These are phyloP conservation scores for Gisinianus flammeolus DNA, from an alignment of 2,888 invertebrate species.

Conservation along the genomic window DNA sequence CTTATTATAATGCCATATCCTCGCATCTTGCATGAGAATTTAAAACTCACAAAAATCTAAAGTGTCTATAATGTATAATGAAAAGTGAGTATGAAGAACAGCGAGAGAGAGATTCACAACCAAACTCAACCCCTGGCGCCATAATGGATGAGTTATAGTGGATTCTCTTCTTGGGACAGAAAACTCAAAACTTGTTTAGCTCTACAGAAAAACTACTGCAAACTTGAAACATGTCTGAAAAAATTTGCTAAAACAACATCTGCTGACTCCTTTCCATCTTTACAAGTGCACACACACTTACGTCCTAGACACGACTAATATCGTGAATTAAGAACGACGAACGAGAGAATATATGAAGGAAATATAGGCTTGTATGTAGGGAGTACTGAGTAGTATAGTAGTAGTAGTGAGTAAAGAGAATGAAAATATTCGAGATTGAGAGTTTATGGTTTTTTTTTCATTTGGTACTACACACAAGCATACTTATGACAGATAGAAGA, in stretches of 20 bases:
- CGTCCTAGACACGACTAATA: background rate
- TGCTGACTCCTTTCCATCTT: background rate
- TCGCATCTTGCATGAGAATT: background rate
- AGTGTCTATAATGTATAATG: background rate
- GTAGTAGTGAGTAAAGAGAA: too few species aligned
- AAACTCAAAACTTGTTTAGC: background rate
- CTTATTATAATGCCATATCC: background rate
- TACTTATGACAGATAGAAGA: too few species aligned
- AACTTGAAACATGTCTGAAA: background rate
- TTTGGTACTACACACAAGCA: too few species aligned
- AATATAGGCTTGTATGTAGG: too few species aligned
- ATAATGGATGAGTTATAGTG: slow-evolving; percentile 13
- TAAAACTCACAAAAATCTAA: background rate
- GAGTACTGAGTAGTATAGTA: too few species aligned
- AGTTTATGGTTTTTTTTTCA: too few species aligned
- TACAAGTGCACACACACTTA: background rate
- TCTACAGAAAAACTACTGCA: background rate
- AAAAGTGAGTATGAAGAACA: too few species aligned
- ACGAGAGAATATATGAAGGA: background rate
- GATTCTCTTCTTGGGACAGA: background rate
- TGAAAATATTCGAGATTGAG: too few species aligned
- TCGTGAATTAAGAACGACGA: background rate
- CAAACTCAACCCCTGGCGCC: slow-evolving; percentile 8
- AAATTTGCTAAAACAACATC: background rate
- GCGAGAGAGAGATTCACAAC: background rate